A percentile compares a stretch with the other conserved stretches of the same genome.
Evolutionary conservation across 2,888 invertebrate species (phyloP).

Genomic region (Capitulum mitella): DNA sequence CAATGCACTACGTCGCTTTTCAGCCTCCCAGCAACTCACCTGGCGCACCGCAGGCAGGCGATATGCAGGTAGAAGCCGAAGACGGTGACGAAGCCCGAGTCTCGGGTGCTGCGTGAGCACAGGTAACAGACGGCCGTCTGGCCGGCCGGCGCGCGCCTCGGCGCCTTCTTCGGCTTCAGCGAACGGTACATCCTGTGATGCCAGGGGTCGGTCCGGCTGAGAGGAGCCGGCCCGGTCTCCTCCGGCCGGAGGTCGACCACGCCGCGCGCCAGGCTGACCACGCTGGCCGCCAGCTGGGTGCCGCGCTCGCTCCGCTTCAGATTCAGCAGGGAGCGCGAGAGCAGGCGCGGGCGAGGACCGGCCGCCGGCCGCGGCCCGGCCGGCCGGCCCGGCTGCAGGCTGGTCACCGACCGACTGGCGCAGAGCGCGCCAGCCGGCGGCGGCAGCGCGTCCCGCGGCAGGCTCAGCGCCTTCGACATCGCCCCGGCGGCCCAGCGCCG

Average conservation of each 20-base stretch:
- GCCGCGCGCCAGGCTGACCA: not conserved
- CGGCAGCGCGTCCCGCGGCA: not conserved
- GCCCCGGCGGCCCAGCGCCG: too few species aligned
- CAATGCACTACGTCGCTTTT: too few species aligned
- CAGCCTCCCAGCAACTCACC: not conserved
- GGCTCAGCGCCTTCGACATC: not conserved
- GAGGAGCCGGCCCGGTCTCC: not conserved
- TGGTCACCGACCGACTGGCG: not conserved
- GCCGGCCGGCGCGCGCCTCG: not conserved
- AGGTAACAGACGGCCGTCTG: not conserved
- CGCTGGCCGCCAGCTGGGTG: not conserved
- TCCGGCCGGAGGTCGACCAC: not conserved
- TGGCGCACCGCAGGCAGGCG: not conserved
- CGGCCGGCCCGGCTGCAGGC: not conserved
- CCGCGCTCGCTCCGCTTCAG: not conserved
- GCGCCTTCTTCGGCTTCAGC: not conserved
- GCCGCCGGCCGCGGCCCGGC: not conserved
- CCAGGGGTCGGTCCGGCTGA: not conserved
- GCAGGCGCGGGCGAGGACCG: too few species aligned
- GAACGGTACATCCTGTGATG: slow-evolving; percentile 8
- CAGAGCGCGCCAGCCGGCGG: not conserved
- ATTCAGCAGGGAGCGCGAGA: not conserved
- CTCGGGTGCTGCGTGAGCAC: not conserved
- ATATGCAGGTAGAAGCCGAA: not conserved
- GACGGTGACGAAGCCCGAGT: not conserved